Evolutionary conservation across 2,888 invertebrate genomes (phyloP).

Genomic region (Cryptocheilus praepositus): DNA sequence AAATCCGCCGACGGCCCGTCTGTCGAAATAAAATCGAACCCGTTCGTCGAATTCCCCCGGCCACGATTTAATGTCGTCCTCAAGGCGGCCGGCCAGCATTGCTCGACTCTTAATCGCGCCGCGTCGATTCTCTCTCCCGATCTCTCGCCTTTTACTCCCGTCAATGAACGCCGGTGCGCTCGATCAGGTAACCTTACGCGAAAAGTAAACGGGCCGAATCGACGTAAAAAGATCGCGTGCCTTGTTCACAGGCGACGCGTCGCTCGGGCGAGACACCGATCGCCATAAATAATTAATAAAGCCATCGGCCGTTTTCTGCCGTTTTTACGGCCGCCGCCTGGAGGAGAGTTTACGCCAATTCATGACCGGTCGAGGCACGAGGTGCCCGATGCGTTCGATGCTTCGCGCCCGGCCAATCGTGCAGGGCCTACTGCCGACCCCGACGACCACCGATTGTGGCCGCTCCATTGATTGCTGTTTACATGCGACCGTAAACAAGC

Average conservation of each 20-base stretch:
- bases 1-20: too few relatives aligned
- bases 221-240: constrained; percentile 17
- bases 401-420: too few relatives aligned
- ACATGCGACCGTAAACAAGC: constrained; percentile 66
- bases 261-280: constrained; percentile 26
- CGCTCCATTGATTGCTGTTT: constrained; percentile 66
- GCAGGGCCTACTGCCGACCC: constrained; percentile 19
- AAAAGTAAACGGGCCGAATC: neutral
- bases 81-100: too few relatives aligned
- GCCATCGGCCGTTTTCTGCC: constrained; percentile 29
- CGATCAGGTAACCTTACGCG: constrained; percentile 6
- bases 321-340: too few relatives aligned
- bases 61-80: too few relatives aligned
- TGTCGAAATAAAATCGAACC: too few relatives aligned
- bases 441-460: constrained; percentile 38
- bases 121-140: too few relatives aligned
- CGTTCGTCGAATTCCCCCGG: too few relatives aligned
- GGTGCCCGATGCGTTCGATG: too few relatives aligned
- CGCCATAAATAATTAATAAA: constrained; percentile 58
- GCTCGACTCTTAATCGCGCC: too few relatives aligned
- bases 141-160: too few relatives aligned
- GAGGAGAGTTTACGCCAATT: constrained; percentile 43
- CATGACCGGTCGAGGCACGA: constrained; percentile 19
- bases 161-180: neutral
- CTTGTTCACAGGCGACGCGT: constrained; percentile 14